These are phyloP conservation scores for Ophonus ardosiacus DNA, from an alignment of 2,888 invertebrate species.

Conservation along the genomic window DNA sequence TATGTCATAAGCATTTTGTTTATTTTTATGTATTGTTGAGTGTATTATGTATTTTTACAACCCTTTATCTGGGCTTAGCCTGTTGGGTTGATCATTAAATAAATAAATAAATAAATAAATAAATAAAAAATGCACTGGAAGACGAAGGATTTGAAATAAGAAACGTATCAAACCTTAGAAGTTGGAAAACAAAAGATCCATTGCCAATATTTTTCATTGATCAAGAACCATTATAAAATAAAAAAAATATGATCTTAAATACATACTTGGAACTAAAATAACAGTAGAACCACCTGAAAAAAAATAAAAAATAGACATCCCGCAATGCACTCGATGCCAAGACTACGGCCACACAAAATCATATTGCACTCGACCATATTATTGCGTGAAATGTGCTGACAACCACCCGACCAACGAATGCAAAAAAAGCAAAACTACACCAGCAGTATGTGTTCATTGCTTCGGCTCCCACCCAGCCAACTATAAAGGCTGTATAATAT, in stretches of 20 bases:
- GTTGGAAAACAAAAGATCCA: conserved; percentile 63
- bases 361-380: conserved; percentile 63
- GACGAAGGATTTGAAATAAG: conserved; percentile 63
- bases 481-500: conserved; percentile 61
- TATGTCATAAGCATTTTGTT: too few relatives aligned
- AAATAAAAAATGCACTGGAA: conserved; percentile 59
- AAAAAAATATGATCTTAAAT: conserved; percentile 64
- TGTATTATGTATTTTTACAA: too few relatives aligned
- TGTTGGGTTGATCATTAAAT: too few relatives aligned
- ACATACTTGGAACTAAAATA: conserved; percentile 61
- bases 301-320: conserved; percentile 64
- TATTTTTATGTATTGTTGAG: too few relatives aligned
- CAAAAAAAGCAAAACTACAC: conserved; percentile 50
- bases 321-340: conserved; percentile 67
- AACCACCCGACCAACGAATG: conserved; percentile 65
- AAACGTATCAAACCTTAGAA: conserved; percentile 63
- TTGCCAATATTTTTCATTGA: conserved; percentile 66
- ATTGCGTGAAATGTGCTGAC: conserved; percentile 67
- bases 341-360: conserved; percentile 66
- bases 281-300: conserved; percentile 65
- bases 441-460: conserved; percentile 63
- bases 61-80: too few relatives aligned
- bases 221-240: conserved; percentile 63
- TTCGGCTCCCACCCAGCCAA: conserved; percentile 64
- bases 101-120: too few relatives aligned